Conservation (phyloP, 1,140 invertebrate species). For the Drosophila pseudoananassae region DNA sequence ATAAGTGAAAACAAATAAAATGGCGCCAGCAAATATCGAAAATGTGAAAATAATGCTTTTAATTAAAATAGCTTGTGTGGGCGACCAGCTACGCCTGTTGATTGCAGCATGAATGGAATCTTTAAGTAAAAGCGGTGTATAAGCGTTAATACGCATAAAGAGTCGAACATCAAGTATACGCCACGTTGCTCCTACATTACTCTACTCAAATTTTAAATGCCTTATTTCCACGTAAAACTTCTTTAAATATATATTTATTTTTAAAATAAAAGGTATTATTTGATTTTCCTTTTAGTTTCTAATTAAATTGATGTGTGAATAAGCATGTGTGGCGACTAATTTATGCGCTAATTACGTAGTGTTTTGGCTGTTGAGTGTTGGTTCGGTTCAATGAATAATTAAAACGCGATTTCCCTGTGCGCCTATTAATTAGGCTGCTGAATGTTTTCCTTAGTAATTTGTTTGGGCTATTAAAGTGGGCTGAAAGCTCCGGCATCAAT, state of each 20-base stretch:
- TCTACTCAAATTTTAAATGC: no score
- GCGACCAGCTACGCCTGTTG: conserved; percentile 22
- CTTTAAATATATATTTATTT: no score
- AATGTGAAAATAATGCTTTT: conserved; percentile 49
- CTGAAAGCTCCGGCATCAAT: conserved; percentile 7
- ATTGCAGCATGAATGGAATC: neutral
- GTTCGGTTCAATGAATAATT: conserved; percentile 58
- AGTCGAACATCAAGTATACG: conserved; percentile 52
- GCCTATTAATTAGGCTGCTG: conserved; percentile 56
- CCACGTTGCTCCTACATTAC: neutral
- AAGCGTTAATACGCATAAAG: conserved; percentile 50
- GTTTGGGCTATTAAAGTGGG: conserved; percentile 36
- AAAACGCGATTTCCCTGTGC: conserved; percentile 51
- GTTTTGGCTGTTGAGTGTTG: conserved; percentile 48
- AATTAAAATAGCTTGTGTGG: conserved; percentile 59
- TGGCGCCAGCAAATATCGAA: conserved; percentile 30
- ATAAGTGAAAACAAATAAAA: conserved; percentile 45
- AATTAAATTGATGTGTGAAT: conserved; percentile 24
- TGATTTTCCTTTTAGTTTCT: conserved; percentile 43
- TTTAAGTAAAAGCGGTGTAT: neutral
- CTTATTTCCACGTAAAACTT: no score
- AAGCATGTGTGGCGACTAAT: conserved; percentile 38
- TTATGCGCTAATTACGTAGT: conserved; percentile 68
- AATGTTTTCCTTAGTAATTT: conserved; percentile 65
- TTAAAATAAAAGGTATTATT: conserved; percentile 18